phyloP scores from a whole-genome alignment of 2,888 invertebrate genomes.

The Aleiodes leptofemur region DNA sequence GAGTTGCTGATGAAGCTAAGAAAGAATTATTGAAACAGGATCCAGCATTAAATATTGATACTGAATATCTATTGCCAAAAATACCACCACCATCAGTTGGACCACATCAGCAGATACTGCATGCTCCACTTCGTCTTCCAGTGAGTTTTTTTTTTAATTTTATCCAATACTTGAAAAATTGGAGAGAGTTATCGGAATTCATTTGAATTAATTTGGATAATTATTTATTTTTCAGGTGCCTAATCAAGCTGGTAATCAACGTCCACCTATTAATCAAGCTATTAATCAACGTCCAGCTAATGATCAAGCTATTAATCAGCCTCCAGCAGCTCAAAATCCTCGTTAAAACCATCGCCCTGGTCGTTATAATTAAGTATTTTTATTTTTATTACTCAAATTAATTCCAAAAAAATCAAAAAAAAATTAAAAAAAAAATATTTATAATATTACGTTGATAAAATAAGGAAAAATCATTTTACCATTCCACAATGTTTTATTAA shows the following conservation, averaged over 20 bases:
- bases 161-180: too few relatives aligned
- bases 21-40: conserved; percentile 67
- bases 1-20: conserved; percentile 72
- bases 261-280: neutral
- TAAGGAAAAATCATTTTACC: conserved; percentile 5
- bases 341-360: neutral
- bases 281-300: too few relatives aligned
- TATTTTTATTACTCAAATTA: neutral
- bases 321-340: neutral
- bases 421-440: neutral
- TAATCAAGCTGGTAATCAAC: too few relatives aligned
- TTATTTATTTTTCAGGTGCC: too few relatives aligned
- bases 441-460: conserved; percentile 6
- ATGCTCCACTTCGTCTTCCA: neutral
- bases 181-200: too few relatives aligned
- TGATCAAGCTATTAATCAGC: neutral
- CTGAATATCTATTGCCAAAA: conserved; percentile 60
- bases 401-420: neutral
- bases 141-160: neutral
- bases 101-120: conserved; percentile 52
- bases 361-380: neutral
- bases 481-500: neutral
- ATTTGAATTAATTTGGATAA: too few relatives aligned
- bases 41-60: conserved; percentile 72
- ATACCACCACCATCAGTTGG: conserved; percentile 57